Evolutionary conservation across 2,888 invertebrate genomes (phyloP).

Genomic region (Gymnocheta viridis): DNA sequence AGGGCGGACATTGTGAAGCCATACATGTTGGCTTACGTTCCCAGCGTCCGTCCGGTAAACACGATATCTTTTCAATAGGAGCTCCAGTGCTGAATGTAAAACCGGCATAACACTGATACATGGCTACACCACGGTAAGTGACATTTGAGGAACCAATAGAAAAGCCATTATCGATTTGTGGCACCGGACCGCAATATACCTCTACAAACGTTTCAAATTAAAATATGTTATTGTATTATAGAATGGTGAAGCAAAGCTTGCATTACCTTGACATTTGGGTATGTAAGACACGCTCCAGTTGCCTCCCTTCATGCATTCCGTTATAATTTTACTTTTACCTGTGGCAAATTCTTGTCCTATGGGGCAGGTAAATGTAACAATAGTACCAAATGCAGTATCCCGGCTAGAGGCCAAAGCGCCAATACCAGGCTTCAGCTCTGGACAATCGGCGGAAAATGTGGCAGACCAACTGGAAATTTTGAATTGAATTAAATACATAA

Average conservation of each 20-base stretch:
- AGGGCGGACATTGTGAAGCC: slow-evolving; percentile 94
- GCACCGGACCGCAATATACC: slow-evolving; percentile 98
- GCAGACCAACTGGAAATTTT: slow-evolving; percentile 90
- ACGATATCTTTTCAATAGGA: slow-evolving; percentile 94
- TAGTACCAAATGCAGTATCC: slow-evolving; percentile 95
- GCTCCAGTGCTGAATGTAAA: slow-evolving; percentile 95
- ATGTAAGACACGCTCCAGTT: slow-evolving; percentile 96
- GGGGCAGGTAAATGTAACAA: slow-evolving; percentile 95
- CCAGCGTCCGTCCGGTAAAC: slow-evolving; percentile 95
- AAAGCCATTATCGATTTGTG: slow-evolving; percentile 98
- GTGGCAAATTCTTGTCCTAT: slow-evolving; percentile 97
- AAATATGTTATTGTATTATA: slow-evolving; percentile 22
- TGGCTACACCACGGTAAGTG: slow-evolving; percentile 95
- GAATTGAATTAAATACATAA: background rate
- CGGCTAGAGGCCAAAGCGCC: slow-evolving; percentile 95
- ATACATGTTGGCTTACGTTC: slow-evolving; percentile 95
- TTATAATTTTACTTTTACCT: slow-evolving; percentile 91
- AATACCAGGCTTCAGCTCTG: slow-evolving; percentile 90
- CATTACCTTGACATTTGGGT: slow-evolving; percentile 93
- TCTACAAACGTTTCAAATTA: slow-evolving; percentile 81
- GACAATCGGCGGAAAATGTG: slow-evolving; percentile 96
- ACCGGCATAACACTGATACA: slow-evolving; percentile 98
- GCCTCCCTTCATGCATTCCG: slow-evolving; percentile 93
- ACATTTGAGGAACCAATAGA: slow-evolving; percentile 98
- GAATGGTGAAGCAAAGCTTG: background rate